Conservation (phyloP, 2,797 vertebrate genomes). For the Cynopterus sphinx region DNA sequence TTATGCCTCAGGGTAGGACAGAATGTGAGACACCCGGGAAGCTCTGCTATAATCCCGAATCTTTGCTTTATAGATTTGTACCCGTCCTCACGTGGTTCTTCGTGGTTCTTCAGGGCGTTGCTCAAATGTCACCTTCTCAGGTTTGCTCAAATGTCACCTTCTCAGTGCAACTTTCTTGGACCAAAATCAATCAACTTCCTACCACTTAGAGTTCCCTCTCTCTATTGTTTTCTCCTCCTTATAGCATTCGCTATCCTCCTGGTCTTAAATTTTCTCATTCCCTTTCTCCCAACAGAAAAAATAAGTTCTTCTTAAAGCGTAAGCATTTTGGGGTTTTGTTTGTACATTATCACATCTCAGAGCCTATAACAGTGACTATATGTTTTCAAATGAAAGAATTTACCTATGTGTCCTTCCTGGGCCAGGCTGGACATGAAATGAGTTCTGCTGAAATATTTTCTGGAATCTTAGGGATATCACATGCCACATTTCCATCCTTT, state of each 20-base stretch:
- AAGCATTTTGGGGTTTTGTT: background rate
- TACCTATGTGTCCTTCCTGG: background rate
- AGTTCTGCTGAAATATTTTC: background rate
- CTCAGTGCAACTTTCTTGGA: background rate
- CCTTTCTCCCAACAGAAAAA: background rate
- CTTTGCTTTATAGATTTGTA: background rate
- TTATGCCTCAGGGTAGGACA: background rate
- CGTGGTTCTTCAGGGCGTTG: background rate
- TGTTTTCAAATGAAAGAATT: background rate
- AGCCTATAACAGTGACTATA: fast-evolving
- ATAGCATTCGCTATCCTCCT: background rate
- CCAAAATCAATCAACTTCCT: background rate
- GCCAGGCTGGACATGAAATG: background rate
- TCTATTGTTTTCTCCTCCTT: background rate
- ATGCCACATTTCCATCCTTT: background rate
- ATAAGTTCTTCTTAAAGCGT: background rate
- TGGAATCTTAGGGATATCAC: background rate
- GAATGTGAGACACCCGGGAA: background rate
- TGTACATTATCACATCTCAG: background rate
- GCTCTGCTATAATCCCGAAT: background rate
- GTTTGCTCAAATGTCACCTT: background rate
- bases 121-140: background rate
- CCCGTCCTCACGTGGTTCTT: background rate
- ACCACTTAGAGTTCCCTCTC: fast-evolving
- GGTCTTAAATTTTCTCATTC: background rate